Conservation (phyloP, 1,140 invertebrate species). For the Drosophila parabipectinata region DNA sequence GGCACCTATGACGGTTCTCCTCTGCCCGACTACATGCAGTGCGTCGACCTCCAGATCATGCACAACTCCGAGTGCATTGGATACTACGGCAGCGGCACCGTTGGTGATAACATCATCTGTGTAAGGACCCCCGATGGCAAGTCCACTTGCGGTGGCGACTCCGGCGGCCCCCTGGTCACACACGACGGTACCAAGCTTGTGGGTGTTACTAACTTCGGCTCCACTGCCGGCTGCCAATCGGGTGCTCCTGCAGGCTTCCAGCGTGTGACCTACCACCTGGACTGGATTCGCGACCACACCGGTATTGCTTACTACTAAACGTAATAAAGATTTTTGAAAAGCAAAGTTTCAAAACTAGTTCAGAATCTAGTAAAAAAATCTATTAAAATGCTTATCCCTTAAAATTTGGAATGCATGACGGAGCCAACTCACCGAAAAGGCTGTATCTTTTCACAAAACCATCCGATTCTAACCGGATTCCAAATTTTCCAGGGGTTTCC, state of each 20-base stretch:
- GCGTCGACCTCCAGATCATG: constrained; percentile 43
- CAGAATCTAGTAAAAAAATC: too few species aligned
- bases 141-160: constrained; percentile 84
- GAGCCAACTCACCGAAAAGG: too few species aligned
- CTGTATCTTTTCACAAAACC: too few species aligned
- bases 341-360: too few species aligned
- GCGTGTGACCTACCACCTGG: constrained; percentile 35
- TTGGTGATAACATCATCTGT: constrained; percentile 47
- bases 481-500: too few species aligned
- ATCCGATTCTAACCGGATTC: too few species aligned
- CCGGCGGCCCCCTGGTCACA: constrained; percentile 85
- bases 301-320: constrained; percentile 32
- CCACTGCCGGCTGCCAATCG: constrained; percentile 19
- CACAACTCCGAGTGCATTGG: constrained; percentile 29
- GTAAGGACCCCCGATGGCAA: constrained; percentile 26
- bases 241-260: constrained; percentile 38
- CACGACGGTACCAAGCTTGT: constrained; percentile 79
- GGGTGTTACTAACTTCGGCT: constrained; percentile 83
- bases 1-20: constrained; percentile 48
- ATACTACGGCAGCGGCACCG: constrained; percentile 19
- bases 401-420: too few species aligned
- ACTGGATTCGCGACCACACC: constrained; percentile 45
- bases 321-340: not conserved
- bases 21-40: constrained; percentile 36
- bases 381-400: too few species aligned